These are phyloP conservation scores for Anser brachyrhynchus DNA, from an alignment of 2,113 vertebrate genomes.

Conservation along the genomic window DNA sequence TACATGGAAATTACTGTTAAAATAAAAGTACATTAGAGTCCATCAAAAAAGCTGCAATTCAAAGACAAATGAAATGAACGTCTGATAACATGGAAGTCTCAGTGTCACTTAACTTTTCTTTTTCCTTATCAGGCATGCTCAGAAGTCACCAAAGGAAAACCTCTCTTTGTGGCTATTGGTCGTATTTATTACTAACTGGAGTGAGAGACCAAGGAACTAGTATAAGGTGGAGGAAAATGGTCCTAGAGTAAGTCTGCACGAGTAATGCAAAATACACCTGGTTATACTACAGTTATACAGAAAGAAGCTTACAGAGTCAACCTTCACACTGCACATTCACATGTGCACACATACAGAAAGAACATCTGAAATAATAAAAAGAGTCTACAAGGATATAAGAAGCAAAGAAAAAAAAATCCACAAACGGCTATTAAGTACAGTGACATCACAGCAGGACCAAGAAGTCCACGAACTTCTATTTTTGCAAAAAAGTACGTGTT, in stretches of 20 bases:
- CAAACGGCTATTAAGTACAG: neutral
- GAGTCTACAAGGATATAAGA: neutral
- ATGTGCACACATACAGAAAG: neutral
- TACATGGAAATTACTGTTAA: neutral
- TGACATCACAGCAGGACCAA: neutral
- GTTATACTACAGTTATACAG: neutral
- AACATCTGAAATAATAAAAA: neutral
- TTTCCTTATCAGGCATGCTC: neutral
- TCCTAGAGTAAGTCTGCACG: neutral
- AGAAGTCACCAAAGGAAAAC: neutral
- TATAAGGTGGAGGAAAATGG: neutral
- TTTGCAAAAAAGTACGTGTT: rapidly evolving
- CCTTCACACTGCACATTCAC: neutral
- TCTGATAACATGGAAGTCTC: neutral
- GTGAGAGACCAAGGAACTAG: neutral
- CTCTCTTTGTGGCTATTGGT: neutral
- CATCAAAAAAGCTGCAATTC: neutral
- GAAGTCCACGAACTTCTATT: neutral
- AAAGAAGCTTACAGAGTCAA: neutral
- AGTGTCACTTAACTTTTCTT: neutral
- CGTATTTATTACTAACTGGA: neutral
- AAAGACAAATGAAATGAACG: neutral
- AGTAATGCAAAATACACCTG: neutral
- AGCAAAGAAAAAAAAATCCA: neutral
- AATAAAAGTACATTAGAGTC: neutral